phyloP scores from a whole-genome alignment of 2,888 invertebrate genomes.

The Agrotis puta region DNA sequence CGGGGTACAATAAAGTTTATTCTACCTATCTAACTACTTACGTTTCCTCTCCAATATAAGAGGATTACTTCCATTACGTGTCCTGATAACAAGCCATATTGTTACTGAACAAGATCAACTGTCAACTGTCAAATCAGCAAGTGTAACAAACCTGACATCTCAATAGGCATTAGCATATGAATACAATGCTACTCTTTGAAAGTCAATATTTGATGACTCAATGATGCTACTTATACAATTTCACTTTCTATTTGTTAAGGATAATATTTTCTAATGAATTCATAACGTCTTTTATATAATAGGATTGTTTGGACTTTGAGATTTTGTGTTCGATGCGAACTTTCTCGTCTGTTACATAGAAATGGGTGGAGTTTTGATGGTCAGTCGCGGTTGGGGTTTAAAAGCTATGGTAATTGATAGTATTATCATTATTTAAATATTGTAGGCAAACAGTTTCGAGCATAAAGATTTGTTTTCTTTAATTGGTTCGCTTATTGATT shows the following conservation, averaged over 20 bases:
- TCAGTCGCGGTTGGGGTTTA: neutral
- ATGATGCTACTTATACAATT: slow-evolving; percentile 53
- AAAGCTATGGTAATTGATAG: slow-evolving; percentile 9
- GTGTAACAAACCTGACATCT: slow-evolving; percentile 60
- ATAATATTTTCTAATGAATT: slow-evolving; percentile 66
- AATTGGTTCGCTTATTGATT: no score
- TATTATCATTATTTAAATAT: neutral
- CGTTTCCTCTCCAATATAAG: slow-evolving; percentile 4
- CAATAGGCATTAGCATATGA: slow-evolving; percentile 67
- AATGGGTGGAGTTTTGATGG: slow-evolving; percentile 12
- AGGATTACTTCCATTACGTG: slow-evolving; percentile 32
- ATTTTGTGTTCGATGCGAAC: slow-evolving; percentile 20
- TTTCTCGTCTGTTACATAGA: slow-evolving; percentile 37
- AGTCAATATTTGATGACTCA: slow-evolving; percentile 61
- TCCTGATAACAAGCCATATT: slow-evolving; percentile 44
- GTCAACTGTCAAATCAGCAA: slow-evolving; percentile 42
- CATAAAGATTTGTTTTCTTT: neutral
- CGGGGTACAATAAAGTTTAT: neutral
- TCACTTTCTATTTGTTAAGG: slow-evolving; percentile 65
- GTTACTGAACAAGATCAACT: slow-evolving; percentile 43
- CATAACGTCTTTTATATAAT: slow-evolving; percentile 56
- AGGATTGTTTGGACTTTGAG: slow-evolving; percentile 28
- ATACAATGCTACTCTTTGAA: slow-evolving; percentile 63
- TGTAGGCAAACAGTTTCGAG: neutral
- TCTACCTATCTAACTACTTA: neutral